A percentile compares a stretch with the other conserved stretches of the same genome.
phyloP scores from a whole-genome alignment of 2,797 vertebrate genomes.

The Chaunax sp. region DNA sequence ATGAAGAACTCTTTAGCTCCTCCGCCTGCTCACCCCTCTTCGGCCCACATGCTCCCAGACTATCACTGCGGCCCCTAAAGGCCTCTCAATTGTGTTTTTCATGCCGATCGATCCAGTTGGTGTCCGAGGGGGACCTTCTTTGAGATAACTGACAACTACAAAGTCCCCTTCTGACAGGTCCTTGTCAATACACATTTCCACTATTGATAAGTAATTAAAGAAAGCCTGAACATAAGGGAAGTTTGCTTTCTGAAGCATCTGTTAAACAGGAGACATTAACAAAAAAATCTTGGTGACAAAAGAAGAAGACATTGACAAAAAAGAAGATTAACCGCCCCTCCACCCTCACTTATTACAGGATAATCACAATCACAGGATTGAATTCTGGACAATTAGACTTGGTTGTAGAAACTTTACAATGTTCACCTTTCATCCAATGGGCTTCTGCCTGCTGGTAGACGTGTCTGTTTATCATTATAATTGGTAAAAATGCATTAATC shows the following conservation, averaged over 20 bases:
- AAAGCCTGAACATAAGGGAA: conserved; percentile 56
- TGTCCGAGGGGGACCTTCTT: conserved; percentile 75
- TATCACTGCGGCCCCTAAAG: conserved; percentile 55
- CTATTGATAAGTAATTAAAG: conserved; percentile 88
- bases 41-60: conserved; percentile 70
- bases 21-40: conserved; percentile 48
- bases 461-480: neutral
- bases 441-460: neutral
- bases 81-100: conserved; percentile 73
- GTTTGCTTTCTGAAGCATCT: conserved; percentile 80
- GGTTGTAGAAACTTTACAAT: neutral
- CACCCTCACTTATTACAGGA: conserved; percentile 25
- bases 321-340: conserved; percentile 35
- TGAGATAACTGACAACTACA: conserved; percentile 86
- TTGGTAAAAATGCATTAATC: neutral
- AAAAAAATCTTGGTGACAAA: conserved; percentile 57
- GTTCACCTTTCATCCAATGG: neutral
- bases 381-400: neutral
- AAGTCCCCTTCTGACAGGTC: conserved; percentile 83
- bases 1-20: conserved; percentile 78
- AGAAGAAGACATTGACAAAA: conserved; percentile 54
- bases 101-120: conserved; percentile 78
- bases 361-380: conserved; percentile 25
- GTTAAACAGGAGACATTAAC: conserved; percentile 83
- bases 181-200: conserved; percentile 87